Base-by-base conservation (phyloP, 35 echinoderm and acorn worm genomes). In the Stichopus chloronotus region DNA sequence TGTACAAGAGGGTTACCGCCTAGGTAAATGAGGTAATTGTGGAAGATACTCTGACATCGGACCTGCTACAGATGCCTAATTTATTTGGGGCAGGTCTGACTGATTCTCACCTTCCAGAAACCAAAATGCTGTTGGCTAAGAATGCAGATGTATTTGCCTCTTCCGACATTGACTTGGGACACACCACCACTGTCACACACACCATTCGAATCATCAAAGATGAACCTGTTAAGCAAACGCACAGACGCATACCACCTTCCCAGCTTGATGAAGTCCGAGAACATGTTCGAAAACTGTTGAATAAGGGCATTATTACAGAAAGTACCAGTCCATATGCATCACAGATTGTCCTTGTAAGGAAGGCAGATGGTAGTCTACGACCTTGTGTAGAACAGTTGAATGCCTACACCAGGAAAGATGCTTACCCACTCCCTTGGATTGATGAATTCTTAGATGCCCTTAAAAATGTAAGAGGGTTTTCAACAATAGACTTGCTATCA, bases 321-420 rank as follows among this genome's bases (percentile, higher is more conserved):
- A 90, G 72, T 17, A 83, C 65, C 72, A 94, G 92, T 68, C 86
- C 92, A 12, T 96, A 59, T 83, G 91, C 94, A 24, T 93, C 92
- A 2, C 93, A 90, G 9, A 92, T 94, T 5, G 93, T 96, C 9
- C 30, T 96, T 14, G 95, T 94, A 9, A 10, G 93, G 13, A 94
- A 96, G 83, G 16, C 43, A 24, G 88, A 92, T 56, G 92, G 92
- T 19, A 79, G 16, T 54, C 13, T 83, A 19, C 57, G 72, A 21
- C 24, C 91, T 22, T 96, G 93, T 56, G 83, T 96, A 1, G 95
- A 94, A 94, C 54, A 56, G 11, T 52, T 94, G 13, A 96, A 96
- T 87, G 17, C 57, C 57, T 30, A 21, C 56, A 54, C 59, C 8
- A 92, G 79, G 4, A 30, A 60, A 52, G 93, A 85, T 92, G 88